Evolutionary conservation across 2,113 vertebrate genomes (phyloP).

Genomic region (Microtus richardsoni): DNA sequence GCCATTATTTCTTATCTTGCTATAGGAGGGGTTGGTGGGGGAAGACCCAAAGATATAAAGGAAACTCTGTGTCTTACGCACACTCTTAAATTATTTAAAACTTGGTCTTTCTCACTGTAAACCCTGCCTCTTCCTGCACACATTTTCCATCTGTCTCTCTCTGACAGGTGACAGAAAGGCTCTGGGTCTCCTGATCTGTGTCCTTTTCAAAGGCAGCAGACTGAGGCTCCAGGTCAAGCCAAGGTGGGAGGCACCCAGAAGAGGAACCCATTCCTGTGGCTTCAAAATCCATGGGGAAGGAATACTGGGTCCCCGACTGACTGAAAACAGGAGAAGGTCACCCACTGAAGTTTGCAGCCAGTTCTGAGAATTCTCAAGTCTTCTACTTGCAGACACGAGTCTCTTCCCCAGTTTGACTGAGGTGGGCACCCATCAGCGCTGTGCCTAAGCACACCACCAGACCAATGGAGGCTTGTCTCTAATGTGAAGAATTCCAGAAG

Average conservation of each 20-base stretch:
- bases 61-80: not conserved
- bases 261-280: not conserved
- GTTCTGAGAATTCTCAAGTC: not conserved
- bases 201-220: conserved; percentile 3
- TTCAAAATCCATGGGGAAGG: not conserved
- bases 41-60: not conserved
- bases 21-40: not conserved
- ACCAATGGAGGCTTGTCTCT: not conserved
- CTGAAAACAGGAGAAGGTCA: not conserved
- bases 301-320: too few species aligned
- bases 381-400: not conserved
- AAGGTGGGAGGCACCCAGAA: not conserved
- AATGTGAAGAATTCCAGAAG: not conserved
- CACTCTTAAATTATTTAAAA: not conserved
- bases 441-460: not conserved
- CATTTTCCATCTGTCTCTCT: not conserved
- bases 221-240: not conserved
- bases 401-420: not conserved
- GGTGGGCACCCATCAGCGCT: not conserved
- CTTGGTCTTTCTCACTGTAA: not conserved
- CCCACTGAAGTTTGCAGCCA: not conserved
- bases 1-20: not conserved
- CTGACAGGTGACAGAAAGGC: not conserved
- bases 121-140: not conserved
- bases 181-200: not conserved